A percentile compares a stretch with the other conserved stretches of the same genome.
These are phyloP conservation scores for Anoncus sp. DNA, from an alignment of 2,888 invertebrate genomes.

Conservation along the genomic window DNA sequence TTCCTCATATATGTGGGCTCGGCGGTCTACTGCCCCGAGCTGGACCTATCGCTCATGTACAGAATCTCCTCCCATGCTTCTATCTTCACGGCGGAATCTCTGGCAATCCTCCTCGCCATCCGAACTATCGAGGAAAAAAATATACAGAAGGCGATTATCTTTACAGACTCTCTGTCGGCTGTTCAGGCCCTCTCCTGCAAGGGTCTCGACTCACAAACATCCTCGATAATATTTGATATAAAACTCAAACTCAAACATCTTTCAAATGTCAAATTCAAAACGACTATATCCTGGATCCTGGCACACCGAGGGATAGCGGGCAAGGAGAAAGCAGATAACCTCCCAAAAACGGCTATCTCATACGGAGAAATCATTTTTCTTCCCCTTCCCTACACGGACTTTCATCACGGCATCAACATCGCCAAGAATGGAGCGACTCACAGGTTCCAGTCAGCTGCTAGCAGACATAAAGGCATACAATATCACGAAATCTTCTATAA, in stretches of 20 bases:
- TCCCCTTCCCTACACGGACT: not conserved
- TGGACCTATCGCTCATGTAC: not conserved
- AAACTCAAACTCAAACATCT: not conserved
- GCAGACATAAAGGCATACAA: not conserved
- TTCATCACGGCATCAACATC: not conserved
- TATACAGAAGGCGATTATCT: not conserved
- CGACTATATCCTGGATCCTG: not conserved
- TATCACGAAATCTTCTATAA: slow-evolving; percentile 8
- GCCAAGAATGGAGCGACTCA: not conserved
- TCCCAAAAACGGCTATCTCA: not conserved
- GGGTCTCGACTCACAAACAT: not conserved
- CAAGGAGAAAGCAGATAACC: not conserved
- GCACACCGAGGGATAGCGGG: slow-evolving; percentile 7
- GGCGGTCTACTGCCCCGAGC: not conserved
- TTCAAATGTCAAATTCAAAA: not conserved
- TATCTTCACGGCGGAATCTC: slow-evolving; percentile 30
- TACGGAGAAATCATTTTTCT: not conserved
- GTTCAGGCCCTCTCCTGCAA: slow-evolving; percentile 2
- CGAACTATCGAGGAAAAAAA: not conserved
- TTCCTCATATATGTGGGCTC: not conserved
- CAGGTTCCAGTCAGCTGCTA: not conserved
- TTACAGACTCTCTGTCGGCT: slow-evolving; percentile 19
- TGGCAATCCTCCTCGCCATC: slow-evolving; percentile 25
- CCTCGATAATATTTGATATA: slow-evolving; percentile 10
- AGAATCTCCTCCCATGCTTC: not conserved